Base-by-base conservation (phyloP, 1,140 invertebrate species). In the Drosophila elegans region DNA sequence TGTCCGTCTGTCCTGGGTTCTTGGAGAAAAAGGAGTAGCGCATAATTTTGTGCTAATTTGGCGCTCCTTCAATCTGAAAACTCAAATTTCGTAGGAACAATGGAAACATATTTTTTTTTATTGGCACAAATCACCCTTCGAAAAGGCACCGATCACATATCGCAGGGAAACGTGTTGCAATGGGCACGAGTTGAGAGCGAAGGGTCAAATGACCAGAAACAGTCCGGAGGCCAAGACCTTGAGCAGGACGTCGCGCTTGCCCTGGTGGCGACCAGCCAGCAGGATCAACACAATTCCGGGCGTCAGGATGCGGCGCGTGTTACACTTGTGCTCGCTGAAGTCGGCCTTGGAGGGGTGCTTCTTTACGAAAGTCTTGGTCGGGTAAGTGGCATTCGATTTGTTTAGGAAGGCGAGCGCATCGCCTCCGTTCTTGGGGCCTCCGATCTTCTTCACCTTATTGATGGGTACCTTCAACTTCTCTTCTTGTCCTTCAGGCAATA, bases 381-480 rank as follows among this genome's bases (percentile, higher is more conserved):
- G 96, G 91, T 97, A 97, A 91, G 95, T 96, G 12, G 95, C 95
- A 59, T 95, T 95, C 39, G 96, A 94, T 92, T 98, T 97, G 56
- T 95, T 95, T 10, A 97, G 91, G 41, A 95, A 93, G 27, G 99
- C 98, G 76, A 94, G 93, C 98, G 95, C 75, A n/a, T 95, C 97
- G 44, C 96, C 97, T 90, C 98, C 98, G 93, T 99, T 99, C 93
- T 99, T 99, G 60, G 98, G 98, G 77, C 98, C 98, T 74, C 97
- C 96, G 84, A 99, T 97, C 74, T 95, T 94, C 93, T 99, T 99
- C 60, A 95, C 96, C 72, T 97, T 94, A 36, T 94, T 95, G 21
- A 95, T 93, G 4, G 95, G 94, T 91, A 96, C 96, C 89, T 95
- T 96, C 3, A 94, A 93, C 72, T 90, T 92, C 71, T 73, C 74